Evolutionary conservation across 2,888 invertebrate species (phyloP).

Genomic region (Tipula confusa): DNA sequence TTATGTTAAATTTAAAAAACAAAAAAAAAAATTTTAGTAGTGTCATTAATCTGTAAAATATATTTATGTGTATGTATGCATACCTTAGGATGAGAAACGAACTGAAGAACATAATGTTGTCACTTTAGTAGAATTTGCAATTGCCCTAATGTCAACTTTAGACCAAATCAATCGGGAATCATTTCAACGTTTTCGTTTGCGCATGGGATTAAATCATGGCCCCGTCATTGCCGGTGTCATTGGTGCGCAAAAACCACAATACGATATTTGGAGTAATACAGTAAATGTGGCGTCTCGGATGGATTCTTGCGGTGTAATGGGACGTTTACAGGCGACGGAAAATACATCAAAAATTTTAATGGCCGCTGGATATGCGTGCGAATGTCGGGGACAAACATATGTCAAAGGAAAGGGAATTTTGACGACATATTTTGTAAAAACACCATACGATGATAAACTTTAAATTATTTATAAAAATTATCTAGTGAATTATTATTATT

Average conservation of each 20-base stretch:
- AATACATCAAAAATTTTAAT: slow-evolving; percentile 77
- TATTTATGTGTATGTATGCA: slow-evolving; percentile 7
- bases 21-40: not conserved
- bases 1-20: not conserved
- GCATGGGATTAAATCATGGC: slow-evolving; percentile 64
- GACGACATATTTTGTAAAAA: slow-evolving; percentile 87
- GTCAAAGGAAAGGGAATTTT: slow-evolving; percentile 94
- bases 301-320: slow-evolving; percentile 93
- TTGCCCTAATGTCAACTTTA: slow-evolving; percentile 84
- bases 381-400: slow-evolving; percentile 85
- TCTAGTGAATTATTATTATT: slow-evolving; percentile 32
- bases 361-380: slow-evolving; percentile 80
- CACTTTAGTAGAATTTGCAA: slow-evolving; percentile 89
- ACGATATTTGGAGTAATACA: slow-evolving; percentile 98
- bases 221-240: slow-evolving; percentile 92
- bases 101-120: slow-evolving; percentile 84
- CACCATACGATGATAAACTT: slow-evolving; percentile 64
- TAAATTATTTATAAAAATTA: slow-evolving; percentile 37
- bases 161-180: slow-evolving; percentile 95
- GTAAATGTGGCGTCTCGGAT: slow-evolving; percentile 96
- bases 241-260: slow-evolving; percentile 96
- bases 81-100: slow-evolving; percentile 61
- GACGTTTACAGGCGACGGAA: slow-evolving; percentile 79
- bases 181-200: slow-evolving; percentile 90
- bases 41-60: not conserved